Evolutionary conservation across 1,140 invertebrate species (phyloP).

Genomic region (Chionoecetes opilio): DNA sequence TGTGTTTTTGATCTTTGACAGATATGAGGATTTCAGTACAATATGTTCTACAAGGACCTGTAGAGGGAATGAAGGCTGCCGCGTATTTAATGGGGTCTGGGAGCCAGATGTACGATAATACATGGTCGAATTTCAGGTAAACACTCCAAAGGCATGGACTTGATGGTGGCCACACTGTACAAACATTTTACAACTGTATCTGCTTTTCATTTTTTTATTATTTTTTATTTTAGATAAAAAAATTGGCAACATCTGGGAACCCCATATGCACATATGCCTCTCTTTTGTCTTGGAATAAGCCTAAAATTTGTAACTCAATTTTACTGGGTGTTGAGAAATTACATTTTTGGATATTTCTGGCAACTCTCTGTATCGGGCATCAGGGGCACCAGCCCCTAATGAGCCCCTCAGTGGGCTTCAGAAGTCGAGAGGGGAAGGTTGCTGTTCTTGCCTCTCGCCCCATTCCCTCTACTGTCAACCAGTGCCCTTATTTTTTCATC

Average conservation of each 20-base stretch:
- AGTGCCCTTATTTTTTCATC: neutral
- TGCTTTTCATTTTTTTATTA: neutral
- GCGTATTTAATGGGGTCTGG: neutral
- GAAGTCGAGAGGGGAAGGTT: neutral
- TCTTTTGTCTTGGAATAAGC: neutral
- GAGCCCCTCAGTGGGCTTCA: neutral
- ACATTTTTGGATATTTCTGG: neutral
- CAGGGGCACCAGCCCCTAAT: neutral
- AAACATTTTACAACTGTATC: neutral
- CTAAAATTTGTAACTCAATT: neutral
- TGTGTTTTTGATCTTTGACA: too few species aligned
- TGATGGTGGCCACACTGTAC: neutral
- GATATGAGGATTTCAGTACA: too few species aligned
- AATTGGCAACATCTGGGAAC: neutral
- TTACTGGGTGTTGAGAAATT: neutral
- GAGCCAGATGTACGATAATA: neutral
- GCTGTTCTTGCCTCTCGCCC: neutral
- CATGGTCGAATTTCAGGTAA: neutral
- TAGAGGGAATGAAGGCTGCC: too few species aligned
- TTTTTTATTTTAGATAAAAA: neutral
- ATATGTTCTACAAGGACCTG: too few species aligned
- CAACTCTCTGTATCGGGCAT: neutral
- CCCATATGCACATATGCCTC: neutral
- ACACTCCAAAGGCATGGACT: neutral
- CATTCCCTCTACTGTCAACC: neutral